Base-by-base conservation (phyloP, 2,113 vertebrate genomes). In the Burhinus bistriatus region DNA sequence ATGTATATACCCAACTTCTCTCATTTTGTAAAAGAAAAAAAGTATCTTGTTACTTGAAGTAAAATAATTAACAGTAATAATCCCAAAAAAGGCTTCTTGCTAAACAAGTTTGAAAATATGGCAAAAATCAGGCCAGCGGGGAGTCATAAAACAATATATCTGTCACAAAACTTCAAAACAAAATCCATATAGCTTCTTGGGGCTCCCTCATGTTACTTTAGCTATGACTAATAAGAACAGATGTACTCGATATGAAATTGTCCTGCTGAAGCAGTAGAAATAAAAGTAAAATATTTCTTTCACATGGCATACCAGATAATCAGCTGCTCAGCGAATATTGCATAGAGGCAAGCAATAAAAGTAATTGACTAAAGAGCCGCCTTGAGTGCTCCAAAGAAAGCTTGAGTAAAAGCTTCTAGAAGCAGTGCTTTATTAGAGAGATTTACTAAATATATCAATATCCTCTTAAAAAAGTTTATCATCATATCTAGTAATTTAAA, bases 21-120 rank as follows among this genome's bases (percentile, higher is more conserved):
- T 70, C 19, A 9, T 9, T 16, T 9, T 89, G 55, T 51, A 91
- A 92, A 62, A 69, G 36, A 87, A 83, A 83, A 92, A 34, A 26
- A 15, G n/a, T 15, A 73, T 49, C 68, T 90, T 5, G 4, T 51
- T 92, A 87, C 59, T 79, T 73, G 75, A 84, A 76, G 34, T 49
- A 88, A 95, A 91, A 94, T 79, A 96, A 93, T 91, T 90, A 94
- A 79, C 87, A 83, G n/a, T 15, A 87, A 90, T 93, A 94, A 94
- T 36, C 36, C 73, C 69, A 79, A 93, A 85, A 81, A 87, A 69
- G 5, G 5, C 49, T 80, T 92, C 75, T 78, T 66, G 52, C 38
- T 76, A 77, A 90, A 15, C 42, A 78, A 49, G 25, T 73, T 88
- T 88, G 36, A 96, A 92, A 87, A 90, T 61, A 95, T 9, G 75